Evolutionary conservation across 2,113 vertebrate genomes (phyloP).

Genomic region (Psilopsiagon aymara): DNA sequence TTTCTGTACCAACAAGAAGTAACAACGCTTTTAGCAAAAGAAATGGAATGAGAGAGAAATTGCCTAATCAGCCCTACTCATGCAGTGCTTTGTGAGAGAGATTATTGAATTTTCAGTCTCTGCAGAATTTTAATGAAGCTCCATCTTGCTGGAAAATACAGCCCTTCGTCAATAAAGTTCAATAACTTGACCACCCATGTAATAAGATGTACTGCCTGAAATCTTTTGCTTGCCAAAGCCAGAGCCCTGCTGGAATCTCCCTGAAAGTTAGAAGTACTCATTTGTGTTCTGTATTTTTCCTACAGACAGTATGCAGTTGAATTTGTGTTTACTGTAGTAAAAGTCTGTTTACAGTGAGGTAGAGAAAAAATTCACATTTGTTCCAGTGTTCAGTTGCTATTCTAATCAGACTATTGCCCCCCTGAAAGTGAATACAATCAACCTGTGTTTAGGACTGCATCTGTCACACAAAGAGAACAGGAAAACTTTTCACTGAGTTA

Average conservation of each 20-base stretch:
- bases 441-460: not conserved
- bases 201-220: conserved; percentile 86
- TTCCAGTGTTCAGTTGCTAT: not conserved
- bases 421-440: not conserved
- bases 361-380: not conserved
- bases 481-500: not conserved
- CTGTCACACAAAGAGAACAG: not conserved
- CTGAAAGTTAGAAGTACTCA: conserved; percentile 42
- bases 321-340: conserved; percentile 8
- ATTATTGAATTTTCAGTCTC: conserved; percentile 91
- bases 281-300: conserved; percentile 32
- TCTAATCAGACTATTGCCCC: not conserved
- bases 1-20: conserved; percentile 83
- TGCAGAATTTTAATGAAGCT: conserved; percentile 91
- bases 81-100: conserved; percentile 81
- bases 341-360: not conserved
- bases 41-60: conserved; percentile 84
- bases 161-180: conserved; percentile 85
- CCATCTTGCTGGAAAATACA: conserved; percentile 81
- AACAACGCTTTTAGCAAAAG: conserved; percentile 82
- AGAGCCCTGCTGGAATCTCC: conserved; percentile 43
- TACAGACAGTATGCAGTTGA: not conserved
- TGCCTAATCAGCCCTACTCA: conserved; percentile 86
- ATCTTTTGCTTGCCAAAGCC: conserved; percentile 76
- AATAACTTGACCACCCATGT: conserved; percentile 89